These are phyloP conservation scores for Rhyacophila evoluta DNA, from an alignment of 2,888 invertebrate species.

Conservation along the genomic window DNA sequence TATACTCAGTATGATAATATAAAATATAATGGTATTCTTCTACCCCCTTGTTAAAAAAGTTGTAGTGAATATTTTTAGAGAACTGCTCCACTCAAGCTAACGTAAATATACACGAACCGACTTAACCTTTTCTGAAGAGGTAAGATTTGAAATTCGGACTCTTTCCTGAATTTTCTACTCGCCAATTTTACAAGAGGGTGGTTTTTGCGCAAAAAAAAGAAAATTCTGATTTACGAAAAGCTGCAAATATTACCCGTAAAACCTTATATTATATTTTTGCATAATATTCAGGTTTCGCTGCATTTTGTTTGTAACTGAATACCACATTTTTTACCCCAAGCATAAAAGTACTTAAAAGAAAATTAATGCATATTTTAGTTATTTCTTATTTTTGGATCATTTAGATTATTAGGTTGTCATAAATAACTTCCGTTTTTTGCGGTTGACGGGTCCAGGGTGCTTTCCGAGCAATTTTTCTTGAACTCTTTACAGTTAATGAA, in stretches of 20 bases:
- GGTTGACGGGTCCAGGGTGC: too few species aligned
- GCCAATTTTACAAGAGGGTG: not conserved
- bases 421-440: too few species aligned
- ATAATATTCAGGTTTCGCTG: not conserved
- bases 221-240: not conserved
- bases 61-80: not conserved
- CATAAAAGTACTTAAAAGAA: too few species aligned
- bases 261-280: not conserved
- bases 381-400: too few species aligned
- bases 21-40: too few species aligned
- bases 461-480: too few species aligned
- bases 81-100: not conserved
- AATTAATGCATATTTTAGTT: too few species aligned
- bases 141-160: conserved; percentile 19
- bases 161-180: not conserved
- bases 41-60: too few species aligned
- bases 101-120: not conserved
- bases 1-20: too few species aligned
- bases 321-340: not conserved
- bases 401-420: too few species aligned
- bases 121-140: conserved; percentile 7
- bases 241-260: not conserved
- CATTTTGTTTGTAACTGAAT: not conserved
- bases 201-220: not conserved
- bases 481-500: too few species aligned